phyloP scores from a whole-genome alignment of 2,888 invertebrate genomes.

The Empis stercorea region DNA sequence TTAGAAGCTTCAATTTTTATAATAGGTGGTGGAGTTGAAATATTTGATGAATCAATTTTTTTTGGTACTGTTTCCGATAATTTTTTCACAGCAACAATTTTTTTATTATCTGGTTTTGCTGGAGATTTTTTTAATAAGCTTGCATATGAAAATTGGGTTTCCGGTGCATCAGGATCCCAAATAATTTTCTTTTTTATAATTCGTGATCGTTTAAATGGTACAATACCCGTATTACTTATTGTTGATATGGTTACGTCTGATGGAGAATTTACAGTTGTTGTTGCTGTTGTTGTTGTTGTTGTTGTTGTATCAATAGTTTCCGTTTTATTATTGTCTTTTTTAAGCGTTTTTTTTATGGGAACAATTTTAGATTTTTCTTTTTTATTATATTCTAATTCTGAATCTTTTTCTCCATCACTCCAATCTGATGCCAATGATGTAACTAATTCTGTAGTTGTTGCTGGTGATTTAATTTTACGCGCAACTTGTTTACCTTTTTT shows the following conservation, averaged over 20 bases:
- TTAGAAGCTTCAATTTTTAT: too few species aligned
- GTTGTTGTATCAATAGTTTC: neutral
- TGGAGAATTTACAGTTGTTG: constrained; percentile 5
- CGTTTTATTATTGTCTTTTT: neutral
- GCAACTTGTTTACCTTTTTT: constrained; percentile 12
- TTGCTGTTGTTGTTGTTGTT: neutral
- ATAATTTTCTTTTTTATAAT: constrained; percentile 61
- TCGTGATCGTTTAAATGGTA: constrained; percentile 34
- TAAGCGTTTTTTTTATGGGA: neutral
- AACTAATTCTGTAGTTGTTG: constrained; percentile 21
- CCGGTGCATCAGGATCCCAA: constrained; percentile 49
- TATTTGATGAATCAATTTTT: too few species aligned
- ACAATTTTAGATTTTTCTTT: constrained; percentile 5
- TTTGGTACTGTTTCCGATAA: too few species aligned
- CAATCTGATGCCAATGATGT: constrained; percentile 30
- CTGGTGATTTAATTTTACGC: constrained; percentile 18
- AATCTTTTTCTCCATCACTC: constrained; percentile 29
- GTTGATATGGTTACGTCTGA: constrained; percentile 8
- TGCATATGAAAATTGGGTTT: constrained; percentile 33
- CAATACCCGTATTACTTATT: constrained; percentile 11
- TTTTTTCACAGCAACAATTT: neutral
- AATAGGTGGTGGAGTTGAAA: neutral
- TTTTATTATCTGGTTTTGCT: neutral
- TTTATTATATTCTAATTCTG: constrained; percentile 1
- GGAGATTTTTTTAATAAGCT: constrained; percentile 24